phyloP scores from a whole-genome alignment of 2,797 vertebrate genomes.

The Poliocrania exsul region DNA sequence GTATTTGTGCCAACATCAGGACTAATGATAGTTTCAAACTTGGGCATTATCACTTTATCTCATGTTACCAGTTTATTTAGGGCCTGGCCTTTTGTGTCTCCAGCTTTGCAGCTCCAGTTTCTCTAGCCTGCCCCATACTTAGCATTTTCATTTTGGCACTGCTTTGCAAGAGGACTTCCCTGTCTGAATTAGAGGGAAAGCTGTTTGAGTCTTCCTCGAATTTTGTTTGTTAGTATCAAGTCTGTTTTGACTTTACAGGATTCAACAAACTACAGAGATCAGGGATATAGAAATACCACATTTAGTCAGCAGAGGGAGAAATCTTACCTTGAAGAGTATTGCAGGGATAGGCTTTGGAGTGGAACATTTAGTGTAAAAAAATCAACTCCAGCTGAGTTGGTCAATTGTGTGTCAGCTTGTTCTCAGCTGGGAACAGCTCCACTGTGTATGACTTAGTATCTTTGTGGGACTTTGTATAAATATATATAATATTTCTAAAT shows the following conservation, averaged over 20 bases:
- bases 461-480: not conserved
- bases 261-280: not conserved
- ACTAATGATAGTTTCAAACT: not conserved
- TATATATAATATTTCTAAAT: not conserved
- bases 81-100: not conserved
- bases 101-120: not conserved
- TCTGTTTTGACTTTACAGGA: not conserved
- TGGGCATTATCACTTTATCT: not conserved
- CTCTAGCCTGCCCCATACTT: not conserved
- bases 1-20: not conserved
- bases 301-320: constrained; percentile 46
- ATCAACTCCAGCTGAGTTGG: not conserved
- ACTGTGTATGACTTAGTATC: not conserved
- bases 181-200: not conserved
- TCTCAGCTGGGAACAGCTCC: not conserved
- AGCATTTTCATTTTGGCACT: not conserved
- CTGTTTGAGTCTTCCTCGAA: not conserved
- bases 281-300: not conserved
- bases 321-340: not conserved
- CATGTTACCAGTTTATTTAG: not conserved
- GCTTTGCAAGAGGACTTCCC: not conserved
- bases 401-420: not conserved
- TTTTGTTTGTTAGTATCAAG: not conserved
- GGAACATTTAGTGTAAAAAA: not conserved
- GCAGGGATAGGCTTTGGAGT: not conserved